Conservation (phyloP, 2,113 vertebrate genomes). For the Copsychus sechellarum region DNA sequence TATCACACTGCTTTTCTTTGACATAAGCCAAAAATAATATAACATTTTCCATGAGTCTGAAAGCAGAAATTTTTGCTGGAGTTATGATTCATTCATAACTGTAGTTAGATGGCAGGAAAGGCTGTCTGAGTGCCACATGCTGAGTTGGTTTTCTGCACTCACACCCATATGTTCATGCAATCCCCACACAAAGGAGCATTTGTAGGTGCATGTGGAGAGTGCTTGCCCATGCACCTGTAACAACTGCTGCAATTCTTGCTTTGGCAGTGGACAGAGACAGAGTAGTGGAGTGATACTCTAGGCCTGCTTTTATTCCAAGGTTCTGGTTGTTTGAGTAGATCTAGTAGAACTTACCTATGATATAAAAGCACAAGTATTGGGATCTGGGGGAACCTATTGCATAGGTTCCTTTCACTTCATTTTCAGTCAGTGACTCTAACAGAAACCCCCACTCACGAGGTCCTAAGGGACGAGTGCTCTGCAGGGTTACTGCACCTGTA, state of each 20-base stretch:
- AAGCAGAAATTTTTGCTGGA: background rate
- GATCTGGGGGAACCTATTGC: background rate
- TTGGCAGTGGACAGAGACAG: background rate
- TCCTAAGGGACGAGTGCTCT: background rate
- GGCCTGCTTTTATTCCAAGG: background rate
- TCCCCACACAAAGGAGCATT: background rate
- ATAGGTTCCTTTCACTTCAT: background rate
- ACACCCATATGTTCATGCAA: background rate
- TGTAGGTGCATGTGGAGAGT: background rate
- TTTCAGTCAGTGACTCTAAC: background rate
- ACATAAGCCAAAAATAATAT: background rate
- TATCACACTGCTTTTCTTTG: background rate
- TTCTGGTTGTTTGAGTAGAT: background rate
- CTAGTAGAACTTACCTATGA: background rate
- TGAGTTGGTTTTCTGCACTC: background rate
- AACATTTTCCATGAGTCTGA: background rate
- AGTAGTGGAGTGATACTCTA: background rate
- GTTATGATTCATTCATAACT: slow-evolving; percentile 1
- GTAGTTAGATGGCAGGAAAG: background rate
- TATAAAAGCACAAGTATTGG: background rate
- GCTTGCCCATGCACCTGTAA: background rate
- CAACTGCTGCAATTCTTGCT: background rate
- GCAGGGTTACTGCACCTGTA: background rate
- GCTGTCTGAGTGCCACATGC: slow-evolving; percentile 20
- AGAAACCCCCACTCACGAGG: fast-evolving